phyloP scores from a whole-genome alignment of 2,888 invertebrate species.

The Volucella inanis region DNA sequence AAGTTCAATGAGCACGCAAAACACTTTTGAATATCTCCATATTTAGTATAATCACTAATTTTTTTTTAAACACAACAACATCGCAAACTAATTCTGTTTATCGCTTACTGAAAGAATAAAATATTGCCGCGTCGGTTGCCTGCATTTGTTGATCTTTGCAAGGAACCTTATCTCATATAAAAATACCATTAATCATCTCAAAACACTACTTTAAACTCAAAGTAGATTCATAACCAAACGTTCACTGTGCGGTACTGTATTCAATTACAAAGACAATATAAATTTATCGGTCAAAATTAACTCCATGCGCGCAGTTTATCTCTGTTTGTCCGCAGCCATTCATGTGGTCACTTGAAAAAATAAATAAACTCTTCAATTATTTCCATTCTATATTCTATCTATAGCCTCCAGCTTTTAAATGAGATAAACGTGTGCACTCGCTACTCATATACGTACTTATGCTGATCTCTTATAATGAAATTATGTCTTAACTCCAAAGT shows the following conservation, averaged over 20 bases:
- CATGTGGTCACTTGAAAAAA: slow-evolving; percentile 39
- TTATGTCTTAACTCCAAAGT: slow-evolving; percentile 45
- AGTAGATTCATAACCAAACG: slow-evolving; percentile 11
- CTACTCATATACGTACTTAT: neutral
- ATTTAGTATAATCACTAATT: neutral
- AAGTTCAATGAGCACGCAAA: no score
- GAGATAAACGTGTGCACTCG: slow-evolving; percentile 1
- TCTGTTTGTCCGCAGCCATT: slow-evolving; percentile 26
- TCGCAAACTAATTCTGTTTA: neutral
- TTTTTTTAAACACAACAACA: slow-evolving; percentile 9
- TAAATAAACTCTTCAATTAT: slow-evolving; percentile 19
- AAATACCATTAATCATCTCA: slow-evolving; percentile 58
- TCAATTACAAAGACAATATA: slow-evolving; percentile 64
- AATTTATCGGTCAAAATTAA: slow-evolving; percentile 68
- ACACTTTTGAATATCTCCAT: no score
- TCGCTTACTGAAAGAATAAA: slow-evolving; percentile 1
- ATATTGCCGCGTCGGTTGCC: neutral
- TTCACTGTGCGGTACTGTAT: slow-evolving; percentile 14
- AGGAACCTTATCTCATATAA: slow-evolving; percentile 45
- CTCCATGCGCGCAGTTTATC: slow-evolving; percentile 64
- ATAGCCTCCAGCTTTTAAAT: neutral
- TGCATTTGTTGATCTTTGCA: slow-evolving; percentile 56
- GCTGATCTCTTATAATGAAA: slow-evolving; percentile 28
- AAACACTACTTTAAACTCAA: neutral
- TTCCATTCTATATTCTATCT: neutral